These are phyloP conservation scores for Oscheius sp. DNA, from an alignment of 2,888 invertebrate species.

Conservation along the genomic window DNA sequence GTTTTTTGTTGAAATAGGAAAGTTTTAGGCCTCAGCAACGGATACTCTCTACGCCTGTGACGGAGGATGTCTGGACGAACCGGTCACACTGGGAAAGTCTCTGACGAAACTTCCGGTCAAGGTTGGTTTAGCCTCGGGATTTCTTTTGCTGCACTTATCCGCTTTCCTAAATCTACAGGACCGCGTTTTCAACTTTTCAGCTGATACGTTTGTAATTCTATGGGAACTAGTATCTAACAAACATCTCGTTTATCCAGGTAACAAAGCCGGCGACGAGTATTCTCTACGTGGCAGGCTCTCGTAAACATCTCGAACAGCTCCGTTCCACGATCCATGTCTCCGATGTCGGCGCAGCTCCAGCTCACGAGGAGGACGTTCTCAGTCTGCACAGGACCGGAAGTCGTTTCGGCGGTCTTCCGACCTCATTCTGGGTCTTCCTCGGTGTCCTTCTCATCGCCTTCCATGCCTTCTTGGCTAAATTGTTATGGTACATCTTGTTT, in stretches of 20 bases:
- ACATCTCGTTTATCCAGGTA: constrained; percentile 36
- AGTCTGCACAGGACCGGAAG: constrained; percentile 85
- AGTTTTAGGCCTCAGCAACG: constrained; percentile 50
- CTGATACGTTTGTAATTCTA: too few relatives aligned
- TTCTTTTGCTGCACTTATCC: neutral
- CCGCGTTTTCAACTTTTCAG: too few relatives aligned
- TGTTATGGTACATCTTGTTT: constrained; percentile 83
- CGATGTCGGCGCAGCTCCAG: constrained; percentile 80
- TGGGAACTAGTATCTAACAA: neutral
- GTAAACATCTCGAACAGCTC: constrained; percentile 88
- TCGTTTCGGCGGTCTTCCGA: constrained; percentile 88
- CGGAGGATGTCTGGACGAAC: constrained; percentile 90
- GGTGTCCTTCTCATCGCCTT: constrained; percentile 88
- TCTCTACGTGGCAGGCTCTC: constrained; percentile 89
- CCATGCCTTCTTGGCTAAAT: constrained; percentile 90
- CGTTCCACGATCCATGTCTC: constrained; percentile 60
- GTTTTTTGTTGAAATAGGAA: neutral
- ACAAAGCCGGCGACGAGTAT: constrained; percentile 87
- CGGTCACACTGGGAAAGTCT: constrained; percentile 77
- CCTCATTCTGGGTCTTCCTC: constrained; percentile 90
- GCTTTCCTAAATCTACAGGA: neutral
- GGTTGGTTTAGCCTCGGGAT: constrained; percentile 11
- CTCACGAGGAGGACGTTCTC: constrained; percentile 90
- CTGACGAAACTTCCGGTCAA: constrained; percentile 56
- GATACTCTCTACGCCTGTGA: constrained; percentile 81